These are phyloP conservation scores for Bacillus rossius DNA, from an alignment of 1,140 invertebrate species.

Conservation along the genomic window DNA sequence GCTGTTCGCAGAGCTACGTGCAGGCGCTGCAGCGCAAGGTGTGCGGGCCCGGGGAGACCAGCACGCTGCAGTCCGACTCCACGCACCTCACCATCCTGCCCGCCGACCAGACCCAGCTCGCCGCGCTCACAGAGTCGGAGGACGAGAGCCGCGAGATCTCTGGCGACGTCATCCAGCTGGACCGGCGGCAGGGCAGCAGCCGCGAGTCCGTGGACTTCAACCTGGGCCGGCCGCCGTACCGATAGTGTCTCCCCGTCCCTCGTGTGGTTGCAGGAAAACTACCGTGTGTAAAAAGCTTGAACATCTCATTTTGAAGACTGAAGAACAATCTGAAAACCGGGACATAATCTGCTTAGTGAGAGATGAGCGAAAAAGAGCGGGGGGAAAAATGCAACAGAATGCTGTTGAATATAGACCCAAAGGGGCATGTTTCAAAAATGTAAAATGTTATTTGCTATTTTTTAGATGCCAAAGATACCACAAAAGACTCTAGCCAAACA, in stretches of 20 bases:
- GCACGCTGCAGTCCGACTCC: slow-evolving; percentile 66
- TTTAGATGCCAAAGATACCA: no score
- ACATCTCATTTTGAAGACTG: no score
- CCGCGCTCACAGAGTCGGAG: slow-evolving; percentile 43
- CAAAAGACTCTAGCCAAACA: no score
- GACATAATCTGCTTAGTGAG: no score
- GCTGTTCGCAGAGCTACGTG: slow-evolving; percentile 61
- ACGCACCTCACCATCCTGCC: slow-evolving; percentile 61
- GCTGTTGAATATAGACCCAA: no score
- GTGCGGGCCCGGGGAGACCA: slow-evolving; percentile 58
- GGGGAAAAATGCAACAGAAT: no score
- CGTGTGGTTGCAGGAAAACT: no score
- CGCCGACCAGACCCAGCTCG: slow-evolving; percentile 43
- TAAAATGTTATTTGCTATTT: no score
- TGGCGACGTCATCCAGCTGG: slow-evolving; percentile 12
- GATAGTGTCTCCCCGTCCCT: slow-evolving; percentile 10
- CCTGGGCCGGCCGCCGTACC: slow-evolving; percentile 6
- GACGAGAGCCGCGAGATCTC: slow-evolving; percentile 35
- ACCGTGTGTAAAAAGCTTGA: no score
- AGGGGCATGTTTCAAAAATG: no score
- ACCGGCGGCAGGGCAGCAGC: slow-evolving; percentile 7
- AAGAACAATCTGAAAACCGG: no score
- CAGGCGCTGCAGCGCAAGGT: slow-evolving; percentile 69
- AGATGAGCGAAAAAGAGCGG: no score
- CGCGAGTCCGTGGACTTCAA: slow-evolving; percentile 5